These are phyloP conservation scores for Ifrita kowaldi DNA, from an alignment of 2,113 vertebrate genomes.

Conservation along the genomic window DNA sequence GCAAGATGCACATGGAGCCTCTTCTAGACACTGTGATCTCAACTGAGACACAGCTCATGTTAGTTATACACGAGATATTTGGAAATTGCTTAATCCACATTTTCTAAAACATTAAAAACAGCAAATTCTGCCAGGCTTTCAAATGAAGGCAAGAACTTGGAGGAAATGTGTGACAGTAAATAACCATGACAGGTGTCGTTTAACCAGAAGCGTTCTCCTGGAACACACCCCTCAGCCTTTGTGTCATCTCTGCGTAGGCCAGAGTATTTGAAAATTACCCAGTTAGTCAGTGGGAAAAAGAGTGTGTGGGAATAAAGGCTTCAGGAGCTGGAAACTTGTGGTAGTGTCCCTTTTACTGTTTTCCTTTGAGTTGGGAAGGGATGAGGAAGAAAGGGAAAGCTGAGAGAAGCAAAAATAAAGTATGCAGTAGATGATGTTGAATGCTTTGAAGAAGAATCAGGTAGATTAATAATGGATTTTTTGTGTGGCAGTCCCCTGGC, in stretches of 20 bases:
- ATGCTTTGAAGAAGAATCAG: neutral
- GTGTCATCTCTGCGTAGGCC: neutral
- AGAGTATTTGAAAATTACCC: neutral
- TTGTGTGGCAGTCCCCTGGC: neutral
- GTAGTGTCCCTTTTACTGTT: neutral
- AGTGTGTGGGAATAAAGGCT: neutral
- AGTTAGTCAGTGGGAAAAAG: too few relatives aligned
- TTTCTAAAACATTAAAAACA: neutral
- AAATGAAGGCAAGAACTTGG: neutral
- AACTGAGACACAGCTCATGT: neutral
- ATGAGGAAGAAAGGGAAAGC: neutral
- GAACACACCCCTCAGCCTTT: neutral
- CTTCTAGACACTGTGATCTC: neutral
- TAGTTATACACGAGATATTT: neutral
- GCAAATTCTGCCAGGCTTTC: neutral
- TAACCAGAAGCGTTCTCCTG: neutral
- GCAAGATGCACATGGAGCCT: neutral
- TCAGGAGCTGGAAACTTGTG: neutral
- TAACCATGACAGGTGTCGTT: neutral
- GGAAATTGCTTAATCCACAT: neutral
- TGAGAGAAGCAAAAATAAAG: neutral
- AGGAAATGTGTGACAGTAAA: neutral
- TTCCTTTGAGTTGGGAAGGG: neutral
- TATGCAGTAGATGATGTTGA: neutral
- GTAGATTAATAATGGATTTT: constrained; percentile 10